phyloP scores from a whole-genome alignment of 2,888 invertebrate genomes.

The Noctua janthe region DNA sequence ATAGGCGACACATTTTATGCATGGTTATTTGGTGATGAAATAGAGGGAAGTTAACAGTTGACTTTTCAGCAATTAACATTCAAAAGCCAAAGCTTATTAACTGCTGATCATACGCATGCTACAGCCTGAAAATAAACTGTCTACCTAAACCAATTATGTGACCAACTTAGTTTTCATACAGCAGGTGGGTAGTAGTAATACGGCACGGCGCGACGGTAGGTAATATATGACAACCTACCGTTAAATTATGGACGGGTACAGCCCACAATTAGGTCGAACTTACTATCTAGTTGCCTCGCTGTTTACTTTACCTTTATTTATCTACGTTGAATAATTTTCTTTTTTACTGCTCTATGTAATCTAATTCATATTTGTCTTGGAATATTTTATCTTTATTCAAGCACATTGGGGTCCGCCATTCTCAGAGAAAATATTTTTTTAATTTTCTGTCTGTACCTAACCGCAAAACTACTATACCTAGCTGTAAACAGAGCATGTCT shows the following conservation, averaged over 20 bases:
- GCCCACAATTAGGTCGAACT: constrained; percentile 79
- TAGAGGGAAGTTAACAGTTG: background rate
- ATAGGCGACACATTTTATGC: background rate
- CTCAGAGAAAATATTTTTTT: background rate
- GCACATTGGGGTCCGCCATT: too few species aligned
- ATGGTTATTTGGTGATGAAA: background rate
- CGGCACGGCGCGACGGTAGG: background rate
- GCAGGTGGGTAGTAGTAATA: constrained; percentile 6
- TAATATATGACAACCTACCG: constrained; percentile 31
- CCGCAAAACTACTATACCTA: background rate
- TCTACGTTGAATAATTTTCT: background rate
- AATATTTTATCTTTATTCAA: background rate
- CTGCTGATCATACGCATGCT: background rate
- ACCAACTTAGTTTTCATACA: background rate
- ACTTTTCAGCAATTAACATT: background rate
- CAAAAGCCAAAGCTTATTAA: background rate
- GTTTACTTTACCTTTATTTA: constrained; percentile 51
- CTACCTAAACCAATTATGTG: background rate
- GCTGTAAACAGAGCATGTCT: background rate
- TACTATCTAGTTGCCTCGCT: constrained; percentile 61
- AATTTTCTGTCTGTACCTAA: background rate
- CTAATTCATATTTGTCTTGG: background rate
- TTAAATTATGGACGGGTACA: constrained; percentile 78
- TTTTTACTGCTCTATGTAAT: background rate
- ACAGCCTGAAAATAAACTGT: background rate